Percentiles rank a stretch among this genome's conserved stretches.
These are phyloP conservation scores for Acanthopagrus latus DNA, from an alignment of 2,797 vertebrate genomes.

Conservation along the genomic window DNA sequence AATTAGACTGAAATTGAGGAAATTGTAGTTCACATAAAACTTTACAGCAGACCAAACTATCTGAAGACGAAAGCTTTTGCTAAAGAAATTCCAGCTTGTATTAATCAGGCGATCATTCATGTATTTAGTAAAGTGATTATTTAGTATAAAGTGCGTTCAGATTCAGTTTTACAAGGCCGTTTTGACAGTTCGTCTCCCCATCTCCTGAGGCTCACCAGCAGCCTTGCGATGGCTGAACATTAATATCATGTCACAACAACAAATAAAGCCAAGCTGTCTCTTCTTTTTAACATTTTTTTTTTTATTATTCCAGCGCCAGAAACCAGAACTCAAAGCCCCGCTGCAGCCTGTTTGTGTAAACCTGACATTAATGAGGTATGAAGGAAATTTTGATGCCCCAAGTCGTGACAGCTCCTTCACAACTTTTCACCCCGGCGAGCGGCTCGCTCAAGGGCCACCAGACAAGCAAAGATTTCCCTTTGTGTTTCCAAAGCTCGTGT, in stretches of 20 bases:
- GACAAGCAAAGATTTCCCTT: conserved; percentile 7
- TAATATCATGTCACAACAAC: not conserved
- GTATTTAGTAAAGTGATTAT: not conserved
- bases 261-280: not conserved
- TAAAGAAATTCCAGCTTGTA: not conserved
- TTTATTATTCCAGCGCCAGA: conserved; percentile 16
- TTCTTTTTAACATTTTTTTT: conserved; percentile 12
- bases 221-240: not conserved
- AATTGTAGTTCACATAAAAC: conserved; percentile 8
- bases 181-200: not conserved
- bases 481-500: conserved; percentile 33
- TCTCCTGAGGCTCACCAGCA: not conserved
- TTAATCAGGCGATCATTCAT: not conserved
- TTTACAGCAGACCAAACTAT: not conserved
- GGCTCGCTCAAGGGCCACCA: conserved; percentile 37
- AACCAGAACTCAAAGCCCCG: conserved; percentile 5
- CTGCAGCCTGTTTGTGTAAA: conserved; percentile 22
- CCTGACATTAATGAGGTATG: conserved; percentile 33
- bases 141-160: not conserved
- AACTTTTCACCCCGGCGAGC: conserved; percentile 10
- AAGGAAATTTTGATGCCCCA: conserved; percentile 28
- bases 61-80: not conserved
- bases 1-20: conserved; percentile 44
- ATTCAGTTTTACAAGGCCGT: not conserved
- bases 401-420: conserved; percentile 39